phyloP scores from a whole-genome alignment of 2,797 vertebrate genomes.

The Artibeus lituratus region DNA sequence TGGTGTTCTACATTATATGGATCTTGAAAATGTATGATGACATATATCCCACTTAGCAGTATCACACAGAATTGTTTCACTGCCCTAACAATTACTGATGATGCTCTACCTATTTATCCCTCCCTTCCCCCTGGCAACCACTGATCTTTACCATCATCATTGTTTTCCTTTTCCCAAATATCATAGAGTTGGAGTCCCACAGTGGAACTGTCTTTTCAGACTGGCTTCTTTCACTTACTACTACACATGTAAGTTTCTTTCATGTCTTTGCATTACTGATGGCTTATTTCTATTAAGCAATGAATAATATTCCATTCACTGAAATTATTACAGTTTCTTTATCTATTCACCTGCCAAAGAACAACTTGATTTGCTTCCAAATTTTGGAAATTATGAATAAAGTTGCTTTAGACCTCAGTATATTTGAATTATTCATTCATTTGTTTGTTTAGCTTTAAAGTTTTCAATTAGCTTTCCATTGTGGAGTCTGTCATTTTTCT shows the following conservation, averaged over 20 bases:
- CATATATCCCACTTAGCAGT: accelerated
- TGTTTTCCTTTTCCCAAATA: neutral
- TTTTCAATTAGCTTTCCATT: neutral
- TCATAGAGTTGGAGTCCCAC: neutral
- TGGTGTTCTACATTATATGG: neutral
- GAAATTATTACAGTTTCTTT: neutral
- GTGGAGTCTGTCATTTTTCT: neutral
- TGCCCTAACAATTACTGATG: neutral
- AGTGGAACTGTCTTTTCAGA: neutral
- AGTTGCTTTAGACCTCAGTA: no score
- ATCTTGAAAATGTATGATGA: neutral
- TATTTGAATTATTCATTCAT: no score
- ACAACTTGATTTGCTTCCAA: neutral
- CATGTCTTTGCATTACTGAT: neutral
- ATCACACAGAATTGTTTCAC: neutral
- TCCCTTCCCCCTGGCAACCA: neutral
- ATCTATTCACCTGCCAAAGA: neutral
- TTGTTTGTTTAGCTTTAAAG: no score
- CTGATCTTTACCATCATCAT: neutral
- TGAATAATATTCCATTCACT: neutral
- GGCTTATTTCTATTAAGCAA: neutral
- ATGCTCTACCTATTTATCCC: neutral
- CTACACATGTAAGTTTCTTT: neutral
- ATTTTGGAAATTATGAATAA: no score
- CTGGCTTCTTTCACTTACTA: neutral